Evolutionary conservation across 2,888 invertebrate genomes (phyloP), one percentile per base, ranked within the genome.

Genomic region (Phaedon cochleariae): DNA sequence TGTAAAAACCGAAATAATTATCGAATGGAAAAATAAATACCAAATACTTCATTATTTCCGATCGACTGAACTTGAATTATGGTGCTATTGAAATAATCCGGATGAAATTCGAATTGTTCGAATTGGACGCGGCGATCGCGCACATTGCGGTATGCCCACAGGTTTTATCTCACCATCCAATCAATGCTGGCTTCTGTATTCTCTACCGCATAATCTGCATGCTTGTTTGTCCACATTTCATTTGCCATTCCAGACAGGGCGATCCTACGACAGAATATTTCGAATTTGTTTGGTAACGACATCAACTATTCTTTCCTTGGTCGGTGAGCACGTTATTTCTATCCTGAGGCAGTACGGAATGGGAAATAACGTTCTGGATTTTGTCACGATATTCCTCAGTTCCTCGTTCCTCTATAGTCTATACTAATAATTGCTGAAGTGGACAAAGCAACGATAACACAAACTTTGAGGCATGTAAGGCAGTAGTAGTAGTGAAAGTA

Each of bases 31-130:
- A 68, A 72, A 71, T 61, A 65, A 62, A 67, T 53, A 59, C 57
- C 62, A 64, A 63, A 62, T 59, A 67, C 54, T 55, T 62, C 66
- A 67, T 73, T 73, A 71, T 69, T 70, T 72, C 69, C 70, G 60
- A 66, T 51, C 66, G 73, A 68, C 65, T 67, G 71, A 62, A 68
- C 61, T 70, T 70, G 70, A 75, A 72, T 74, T 73, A 73, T 71
- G 59, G 74, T 71, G 69, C 73, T 72, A 74, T 74, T 71, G 74
- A 73, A 71, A 73, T 75, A 73, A 74, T 75, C 75, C 73, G 75
- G 75, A 74, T 73, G 68, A 73, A 75, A 73, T 75, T 74, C 69
- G 74, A 73, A 70, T 73, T 69, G 71, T 70, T 69, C 65, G 73
- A 67, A 70, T 59, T 55, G 64, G 67, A 68, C 65, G 68, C 68